Evolutionary conservation across 2,113 vertebrate genomes (phyloP).

Genomic region (Poeciliopsis occidentalis): DNA sequence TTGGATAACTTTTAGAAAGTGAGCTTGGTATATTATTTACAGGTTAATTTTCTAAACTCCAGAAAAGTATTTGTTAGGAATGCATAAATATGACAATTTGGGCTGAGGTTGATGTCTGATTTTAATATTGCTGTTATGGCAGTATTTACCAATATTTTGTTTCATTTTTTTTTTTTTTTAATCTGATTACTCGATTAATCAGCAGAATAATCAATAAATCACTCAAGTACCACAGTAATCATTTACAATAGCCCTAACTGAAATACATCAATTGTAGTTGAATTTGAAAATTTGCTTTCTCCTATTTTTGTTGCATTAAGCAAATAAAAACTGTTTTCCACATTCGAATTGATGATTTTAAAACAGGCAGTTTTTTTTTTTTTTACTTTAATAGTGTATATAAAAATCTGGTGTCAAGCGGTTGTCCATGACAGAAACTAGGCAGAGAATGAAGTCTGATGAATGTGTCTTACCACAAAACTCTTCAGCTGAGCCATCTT

Average conservation of each 20-base stretch:
- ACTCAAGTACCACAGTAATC: too few species aligned
- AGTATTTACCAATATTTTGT: too few species aligned
- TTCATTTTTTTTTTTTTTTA: too few species aligned
- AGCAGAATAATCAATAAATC: too few species aligned
- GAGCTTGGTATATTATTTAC: too few species aligned
- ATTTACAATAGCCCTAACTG: not conserved
- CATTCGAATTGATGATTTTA: not conserved
- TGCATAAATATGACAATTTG: too few species aligned
- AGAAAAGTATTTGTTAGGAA: too few species aligned
- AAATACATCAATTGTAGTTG: not conserved
- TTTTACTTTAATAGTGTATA: not conserved
- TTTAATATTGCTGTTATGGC: too few species aligned
- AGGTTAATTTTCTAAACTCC: too few species aligned
- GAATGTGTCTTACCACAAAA: slow-evolving; percentile 62
- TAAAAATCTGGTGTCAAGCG: not conserved
- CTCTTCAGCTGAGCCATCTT: slow-evolving; percentile 52
- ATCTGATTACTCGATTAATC: too few species aligned
- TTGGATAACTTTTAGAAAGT: too few species aligned
- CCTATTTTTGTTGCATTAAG: not conserved
- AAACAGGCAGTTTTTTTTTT: not conserved
- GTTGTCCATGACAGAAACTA: not conserved
- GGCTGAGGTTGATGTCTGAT: too few species aligned
- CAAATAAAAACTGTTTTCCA: not conserved
- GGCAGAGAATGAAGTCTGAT: not conserved
- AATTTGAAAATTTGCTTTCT: not conserved